Percentiles rank a stretch among this genome's conserved stretches.
phyloP scores from a whole-genome alignment of 2,113 vertebrate species.

The Aptenodytes forsteri region DNA sequence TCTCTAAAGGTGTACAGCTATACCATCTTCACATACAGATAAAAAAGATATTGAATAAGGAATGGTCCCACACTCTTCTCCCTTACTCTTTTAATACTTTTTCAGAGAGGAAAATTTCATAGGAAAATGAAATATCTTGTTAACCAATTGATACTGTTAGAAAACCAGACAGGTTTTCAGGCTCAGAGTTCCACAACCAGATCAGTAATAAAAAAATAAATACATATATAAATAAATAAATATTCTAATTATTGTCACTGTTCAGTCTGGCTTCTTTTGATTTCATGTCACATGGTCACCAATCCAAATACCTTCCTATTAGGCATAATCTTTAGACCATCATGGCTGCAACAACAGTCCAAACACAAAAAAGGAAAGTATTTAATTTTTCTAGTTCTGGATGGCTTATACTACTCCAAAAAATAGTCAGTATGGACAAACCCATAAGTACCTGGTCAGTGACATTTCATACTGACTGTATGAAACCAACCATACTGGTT shows the following conservation, averaged over 20 bases:
- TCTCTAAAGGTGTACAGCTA: background rate
- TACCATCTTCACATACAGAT: background rate
- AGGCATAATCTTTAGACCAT: background rate
- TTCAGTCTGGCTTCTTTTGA: background rate
- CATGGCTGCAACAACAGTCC: background rate
- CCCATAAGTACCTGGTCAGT: fast-evolving
- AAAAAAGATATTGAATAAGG: background rate
- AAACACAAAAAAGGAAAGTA: background rate
- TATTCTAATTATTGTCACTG: background rate
- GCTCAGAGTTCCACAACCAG: background rate
- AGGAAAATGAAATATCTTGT: background rate
- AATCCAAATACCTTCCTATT: background rate
- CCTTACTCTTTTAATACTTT: background rate
- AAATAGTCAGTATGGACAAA: background rate
- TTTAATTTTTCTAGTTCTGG: background rate
- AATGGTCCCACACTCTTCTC: background rate
- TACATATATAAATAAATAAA: background rate
- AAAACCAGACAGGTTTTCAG: background rate
- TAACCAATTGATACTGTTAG: background rate
- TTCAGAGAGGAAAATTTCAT: background rate
- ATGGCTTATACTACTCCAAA: fast-evolving
- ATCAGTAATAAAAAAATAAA: background rate
- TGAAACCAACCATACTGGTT: background rate
- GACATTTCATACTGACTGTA: background rate
- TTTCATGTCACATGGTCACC: background rate